Evolutionary conservation across 2,797 vertebrate species (phyloP), one percentile per base, ranked within the genome.

Genomic region (Champsocephalus esox): DNA sequence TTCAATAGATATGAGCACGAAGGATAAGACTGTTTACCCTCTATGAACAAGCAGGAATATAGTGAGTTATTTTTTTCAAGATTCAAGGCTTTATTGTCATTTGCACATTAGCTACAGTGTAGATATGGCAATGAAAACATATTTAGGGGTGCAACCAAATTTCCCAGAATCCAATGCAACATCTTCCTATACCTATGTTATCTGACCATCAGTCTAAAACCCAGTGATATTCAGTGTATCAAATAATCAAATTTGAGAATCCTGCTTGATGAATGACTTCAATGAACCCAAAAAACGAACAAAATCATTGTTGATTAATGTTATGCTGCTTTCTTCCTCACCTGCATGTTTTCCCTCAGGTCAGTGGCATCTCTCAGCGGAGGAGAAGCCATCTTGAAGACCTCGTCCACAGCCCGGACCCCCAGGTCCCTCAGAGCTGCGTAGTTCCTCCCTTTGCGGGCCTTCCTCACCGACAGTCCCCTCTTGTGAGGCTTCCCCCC

Each of bases 281-380:
- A 38, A 38, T 1, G 34, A 38, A 38, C 34, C 6, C 34, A 38
- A 8, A 7, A 9, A 38, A 38, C 8, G 0, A 38, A 38, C 34
- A 38, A 38, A 38, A 38, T 38, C 34, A 2, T n/a, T 38, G 16
- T 57, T 34, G 14, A 57, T 38, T 17, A 11, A 41, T 43, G 1
- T n/a, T 17, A 51, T 28, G 7, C 12, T 63, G 32, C 24, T 8
- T 24, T 52, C 9, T 19, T 54, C 54, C 73, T 88, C 68, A 98
- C 97, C 97, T 98, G 97, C 96, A 99, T 97, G 90, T 98, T 98
- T 93, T 97, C 97, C 84, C 96, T 94, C 88, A 99, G 93, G 87
- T 99, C 97, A 0, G 97, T 97, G 79, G 97, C 97, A 70, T 99
- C 97, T 75, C 96, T 93, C 63, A 99, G 93, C 14, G 95, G 94